A percentile compares a stretch with the other conserved stretches of the same genome.
phyloP scores from a whole-genome alignment of 2,113 vertebrate genomes.

The Nicator chloris region DNA sequence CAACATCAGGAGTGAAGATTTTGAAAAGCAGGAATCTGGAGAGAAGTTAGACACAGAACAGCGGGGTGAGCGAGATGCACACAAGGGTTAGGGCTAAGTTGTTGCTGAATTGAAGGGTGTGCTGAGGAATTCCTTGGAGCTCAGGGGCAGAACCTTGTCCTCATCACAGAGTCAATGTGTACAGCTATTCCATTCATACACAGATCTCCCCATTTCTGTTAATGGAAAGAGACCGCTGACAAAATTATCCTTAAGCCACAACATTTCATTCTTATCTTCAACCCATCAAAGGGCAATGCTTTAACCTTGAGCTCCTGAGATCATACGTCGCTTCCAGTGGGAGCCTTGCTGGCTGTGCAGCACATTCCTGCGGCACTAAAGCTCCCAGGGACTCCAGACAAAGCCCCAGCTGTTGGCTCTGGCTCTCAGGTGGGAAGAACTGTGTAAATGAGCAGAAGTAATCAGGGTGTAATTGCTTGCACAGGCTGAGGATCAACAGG shows the following conservation, averaged over 20 bases:
- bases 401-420: neutral
- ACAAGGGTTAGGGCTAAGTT: neutral
- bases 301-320: neutral
- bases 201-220: neutral
- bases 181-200: neutral
- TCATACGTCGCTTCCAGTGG: neutral
- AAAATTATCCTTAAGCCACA: neutral
- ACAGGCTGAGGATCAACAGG: neutral
- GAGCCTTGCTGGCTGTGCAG: neutral
- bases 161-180: neutral
- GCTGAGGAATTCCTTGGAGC: neutral
- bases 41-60: neutral
- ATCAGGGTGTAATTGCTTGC: neutral
- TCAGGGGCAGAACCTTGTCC: neutral
- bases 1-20: neutral
- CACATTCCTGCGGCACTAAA: neutral
- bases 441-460: neutral
- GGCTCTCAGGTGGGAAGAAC: neutral
- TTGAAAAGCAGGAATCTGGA: neutral
- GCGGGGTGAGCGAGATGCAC: neutral
- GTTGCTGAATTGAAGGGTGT: neutral
- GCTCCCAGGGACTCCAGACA: neutral
- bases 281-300: neutral
- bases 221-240: neutral
- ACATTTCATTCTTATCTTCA: neutral